Base-by-base conservation (phyloP, 2,888 invertebrate species). In the Spisula solida region DNA sequence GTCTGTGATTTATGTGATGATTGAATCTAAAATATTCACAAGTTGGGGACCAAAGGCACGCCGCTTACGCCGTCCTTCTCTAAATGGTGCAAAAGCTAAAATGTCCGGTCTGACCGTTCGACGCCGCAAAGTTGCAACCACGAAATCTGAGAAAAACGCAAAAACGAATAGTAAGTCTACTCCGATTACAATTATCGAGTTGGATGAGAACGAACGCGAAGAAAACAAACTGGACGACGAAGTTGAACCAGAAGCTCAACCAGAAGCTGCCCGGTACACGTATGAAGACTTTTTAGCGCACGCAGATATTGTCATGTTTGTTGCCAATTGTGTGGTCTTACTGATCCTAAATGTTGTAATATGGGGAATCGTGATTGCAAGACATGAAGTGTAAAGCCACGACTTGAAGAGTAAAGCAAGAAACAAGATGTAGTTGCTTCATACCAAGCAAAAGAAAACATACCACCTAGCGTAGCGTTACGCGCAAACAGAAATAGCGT, bases 11-110 rank as follows among this genome's bases (percentile, higher is more conserved):
- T 78, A 78, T 8, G 78, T 78, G 1, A 31, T 78, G 78, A n/a
- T 78, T 34, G 78, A 78, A n/a, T 78, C 78, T 10, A 78, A 78
- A 29, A 47, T 78, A n/a, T 66, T 25, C 25, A 66, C 60, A 25
- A 25, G 25, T 25, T n/a, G n/a, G 60, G 25, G 60, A n/a, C 8
- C 60, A 10, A 66, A 25, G n/a, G n/a, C n/a, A 12, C 25, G 60
- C 12, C 60, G 25, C 8, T n/a, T 66, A 10, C 25, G 60, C 25
- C 25, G 60, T 6, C 60, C 60, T 66, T n/a, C 2, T 5, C n/a
- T 66, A 2, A 66, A 8, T n/a, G 12, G 51, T 51, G 10, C 25
- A 66, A 25, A 10, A 66, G 2, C 60, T 25, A 20, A 20, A 60
- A n/a, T 60, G n/a, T 60, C 60, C 20, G 20, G 25, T n/a, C 25